Evolutionary conservation across 2,797 vertebrate genomes (phyloP), one percentile per base, ranked within the genome.

Genomic region (Sebastes glaucus): DNA sequence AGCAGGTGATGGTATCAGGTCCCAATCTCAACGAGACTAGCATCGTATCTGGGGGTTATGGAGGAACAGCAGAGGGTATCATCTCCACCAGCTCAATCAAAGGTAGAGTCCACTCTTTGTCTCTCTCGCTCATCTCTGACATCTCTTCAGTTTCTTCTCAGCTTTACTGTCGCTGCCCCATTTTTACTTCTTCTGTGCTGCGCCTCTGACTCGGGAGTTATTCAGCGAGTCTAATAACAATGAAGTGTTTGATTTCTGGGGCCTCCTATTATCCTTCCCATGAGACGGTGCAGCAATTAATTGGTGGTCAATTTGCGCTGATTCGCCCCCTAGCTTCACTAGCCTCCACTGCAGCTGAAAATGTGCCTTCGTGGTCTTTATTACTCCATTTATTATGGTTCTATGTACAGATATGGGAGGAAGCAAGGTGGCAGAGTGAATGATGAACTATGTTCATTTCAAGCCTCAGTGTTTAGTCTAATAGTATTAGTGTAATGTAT

Each of bases 1-100:
- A 98, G 94, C 98, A 99, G 92, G 97, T 99, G 92, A 99, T 99
- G 98, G 98, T 98, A 55, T 99, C 98, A 0, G 98, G 98, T 65
- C 98, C 98, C 76, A 98, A 99, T 90, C 96, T 99, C 62, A 99
- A 99, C 0, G 98, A 99, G 94, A 99, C 98, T 55, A 99, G 96
- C 94, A 98, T 99, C 0, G 98, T 99, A 20, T 99, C 98, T 0
- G 98, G 98, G 0, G 98, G 98, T 76, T 99, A 99, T 2, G 98
- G 98, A 52, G 97, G 98, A 88, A 97, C 97, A 0, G 95, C 96
- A 0, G 97, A 99, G 81, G 98, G 97, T 22, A 97, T 99, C 86
- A 97, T 98, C 84, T 94, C 98, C 73, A 97, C 97, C 3, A 90
- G 95, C 83, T 92, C 96, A 33, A 94, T 97, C 78, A 97, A 97